phyloP scores from a whole-genome alignment of 2,888 invertebrate species.

The Standfussiana lucernea region DNA sequence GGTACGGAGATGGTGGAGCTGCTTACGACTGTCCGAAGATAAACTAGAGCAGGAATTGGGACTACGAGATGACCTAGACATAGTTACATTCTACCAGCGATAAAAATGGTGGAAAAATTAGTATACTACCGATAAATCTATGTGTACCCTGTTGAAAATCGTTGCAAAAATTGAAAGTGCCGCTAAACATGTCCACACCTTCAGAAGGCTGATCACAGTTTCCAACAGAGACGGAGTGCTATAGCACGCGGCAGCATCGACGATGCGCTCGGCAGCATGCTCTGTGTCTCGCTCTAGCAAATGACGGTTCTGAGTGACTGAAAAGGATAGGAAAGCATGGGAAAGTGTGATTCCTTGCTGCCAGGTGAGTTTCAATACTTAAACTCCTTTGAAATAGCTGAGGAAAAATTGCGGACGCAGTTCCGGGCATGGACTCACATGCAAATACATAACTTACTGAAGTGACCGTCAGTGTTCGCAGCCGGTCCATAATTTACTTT shows the following conservation, averaged over 20 bases:
- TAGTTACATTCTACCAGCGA: background rate
- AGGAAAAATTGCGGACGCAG: background rate
- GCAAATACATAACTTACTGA: background rate
- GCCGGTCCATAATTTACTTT: background rate
- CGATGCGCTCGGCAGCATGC: background rate
- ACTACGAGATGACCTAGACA: background rate
- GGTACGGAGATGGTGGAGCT: background rate
- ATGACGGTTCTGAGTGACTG: too few relatives aligned
- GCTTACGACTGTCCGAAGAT: background rate
- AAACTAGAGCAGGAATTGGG: background rate
- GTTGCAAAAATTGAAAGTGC: too few relatives aligned
- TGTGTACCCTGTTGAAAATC: too few relatives aligned
- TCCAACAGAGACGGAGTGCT: background rate
- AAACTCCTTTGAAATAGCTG: background rate
- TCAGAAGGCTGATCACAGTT: too few relatives aligned
- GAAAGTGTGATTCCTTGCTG: background rate
- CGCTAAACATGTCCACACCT: too few relatives aligned
- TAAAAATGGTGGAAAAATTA: too few relatives aligned
- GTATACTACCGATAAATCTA: too few relatives aligned
- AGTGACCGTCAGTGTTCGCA: background rate
- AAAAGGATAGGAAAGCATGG: background rate
- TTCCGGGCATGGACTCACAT: background rate
- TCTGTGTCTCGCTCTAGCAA: background rate
- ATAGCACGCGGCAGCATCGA: background rate
- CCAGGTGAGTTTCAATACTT: background rate